Base-by-base conservation (phyloP, 2,888 invertebrate species). In the Ichneumon xanthorius region DNA sequence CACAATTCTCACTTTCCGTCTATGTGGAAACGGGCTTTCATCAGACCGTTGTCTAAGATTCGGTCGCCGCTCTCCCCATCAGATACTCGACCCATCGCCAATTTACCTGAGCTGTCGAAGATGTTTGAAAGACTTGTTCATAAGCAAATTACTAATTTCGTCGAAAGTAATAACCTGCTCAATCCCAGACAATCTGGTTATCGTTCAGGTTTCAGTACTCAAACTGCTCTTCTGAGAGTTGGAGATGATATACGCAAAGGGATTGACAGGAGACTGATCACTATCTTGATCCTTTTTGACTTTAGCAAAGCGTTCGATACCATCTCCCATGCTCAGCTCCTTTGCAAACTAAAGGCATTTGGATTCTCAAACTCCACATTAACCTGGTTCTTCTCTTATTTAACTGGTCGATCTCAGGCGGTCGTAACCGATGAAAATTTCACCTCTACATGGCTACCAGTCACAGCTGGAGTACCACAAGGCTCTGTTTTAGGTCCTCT, bases 401-500 rank as follows among this genome's bases (percentile, higher is more conserved):
- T 71, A 5, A 71, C 71, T 1, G 48, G 48, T 1, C 26, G 71
- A 3, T 11, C 48, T 14, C 71, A 71, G 9, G 50, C 71, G 0
- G 71, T 71, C 0, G 0, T 50, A 0, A 26, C 48, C 0, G 71
- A 50, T 5, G 14, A n/a, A 5, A 5, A n/a, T 4, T 5, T 0
- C 16, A 14, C 16, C 50, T 50, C 50, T 4, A 2, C 1, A n/a
- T n/a, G 50, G 50, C 16, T 50, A 5, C 4, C 50, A 0, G 50
- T 22, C 4, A 53, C 71, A 4, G 26, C 26, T 0, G 71, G 53
- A 0, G 50, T 72, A 5, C 71, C 53, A 0, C 53, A 72, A 26
- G 71, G 50, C 19, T 72, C 71, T 0, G 81, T 81, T 0, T 75
- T 75, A 0, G 53, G 53, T 19, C 53, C 53, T 0, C 2, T 73